Evolutionary conservation across 1,140 invertebrate genomes (phyloP), one percentile per base, ranked within the genome.

Genomic region (Drosophila lacertosa): DNA sequence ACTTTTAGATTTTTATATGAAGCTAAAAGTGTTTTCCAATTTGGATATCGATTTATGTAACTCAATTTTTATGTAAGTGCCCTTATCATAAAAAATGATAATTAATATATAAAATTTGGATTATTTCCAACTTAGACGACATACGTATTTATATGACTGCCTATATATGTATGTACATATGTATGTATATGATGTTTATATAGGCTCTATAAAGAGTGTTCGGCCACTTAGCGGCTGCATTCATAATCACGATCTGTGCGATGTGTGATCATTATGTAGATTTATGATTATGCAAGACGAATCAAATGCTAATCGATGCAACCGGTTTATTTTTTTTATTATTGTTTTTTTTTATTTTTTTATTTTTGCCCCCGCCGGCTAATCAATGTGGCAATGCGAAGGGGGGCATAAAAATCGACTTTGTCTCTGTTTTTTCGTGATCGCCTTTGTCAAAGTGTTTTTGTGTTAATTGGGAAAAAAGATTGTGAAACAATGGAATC

Each of bases 261-360:
- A 4, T 15, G 20, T 4, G 3, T 16, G 22, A 22, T 45, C 48
- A 62, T 65, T 51, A 64, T 67, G 42, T 37, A 48, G 24, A 48
- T 48, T 16, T 48, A n/a, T 50, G 45, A 47, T 86, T 76, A 76
- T 67, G 73, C 40, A 86, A 86, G 55, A 50, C 57, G 32, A 74
- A 86, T 81, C 68, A 55, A 68, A 77, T 84, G 81, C 62, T 86
- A 86, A 84, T 84, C 67, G 39, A 39, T 60, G 20, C 32, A 69
- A 84, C 81, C 82, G 82, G 81, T 84, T 86, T 70, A n/a, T n/a
- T n/a, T n/a, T n/a, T n/a, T n/a, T n/a, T n/a, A n/a, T n/a, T n/a
- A n/a, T n/a, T n/a, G n/a, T n/a, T n/a, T n/a, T n/a, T n/a, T n/a
- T n/a, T n/a, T n/a, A n/a, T n/a, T n/a, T n/a, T n/a, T n/a, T n/a